Base-by-base conservation (phyloP, 1,140 invertebrate species). In the Achatina immaculata region DNA sequence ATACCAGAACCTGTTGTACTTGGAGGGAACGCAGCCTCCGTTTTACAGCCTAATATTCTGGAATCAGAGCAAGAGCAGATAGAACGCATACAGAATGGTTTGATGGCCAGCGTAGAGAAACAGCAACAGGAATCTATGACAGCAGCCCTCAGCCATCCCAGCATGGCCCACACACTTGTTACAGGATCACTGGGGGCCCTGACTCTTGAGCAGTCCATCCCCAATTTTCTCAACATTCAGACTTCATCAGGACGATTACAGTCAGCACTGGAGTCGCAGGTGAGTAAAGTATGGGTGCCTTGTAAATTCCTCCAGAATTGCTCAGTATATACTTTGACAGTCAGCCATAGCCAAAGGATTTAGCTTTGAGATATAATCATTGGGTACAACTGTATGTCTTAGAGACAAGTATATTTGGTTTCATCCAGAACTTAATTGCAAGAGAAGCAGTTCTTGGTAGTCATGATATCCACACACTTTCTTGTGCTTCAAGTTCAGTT, bases 61-160 rank as follows among this genome's bases (percentile, higher is more conserved):
- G 74, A 76, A n/a, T 68, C 76, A 28, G 76, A 78, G 31, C 76
- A 68, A 43, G 58, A 78, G 34, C 76, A 78, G 48, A 78, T 78
- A 1, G 48, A 78, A 40, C 36, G 76, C 19, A 78, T 78, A n/a
- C 76, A 78, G 43, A 78, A 68, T 45, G 76, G 76, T 2, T 40
- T 78, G 28, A 78, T 78, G 76, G 76, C 76, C 31, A 78, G 76
- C 48, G 42, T 45, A 19, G 58, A 66, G 31, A 45, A 78, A 62
- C 58, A 68, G 42, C 76, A 68, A 28, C 76, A 78, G 19, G 51
- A 77, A 66, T 43, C 76, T 1, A 31, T 76, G 51, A 62, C 51
- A 4, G 48, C 74, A 19, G 48, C 74, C n/a, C 71, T 45, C 51
- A 62, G 16, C 55, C 48, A 65, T 51, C 58, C 74, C 55, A 76